Evolutionary conservation across 2,888 invertebrate genomes (phyloP).

Genomic region (Sericinus montela): DNA sequence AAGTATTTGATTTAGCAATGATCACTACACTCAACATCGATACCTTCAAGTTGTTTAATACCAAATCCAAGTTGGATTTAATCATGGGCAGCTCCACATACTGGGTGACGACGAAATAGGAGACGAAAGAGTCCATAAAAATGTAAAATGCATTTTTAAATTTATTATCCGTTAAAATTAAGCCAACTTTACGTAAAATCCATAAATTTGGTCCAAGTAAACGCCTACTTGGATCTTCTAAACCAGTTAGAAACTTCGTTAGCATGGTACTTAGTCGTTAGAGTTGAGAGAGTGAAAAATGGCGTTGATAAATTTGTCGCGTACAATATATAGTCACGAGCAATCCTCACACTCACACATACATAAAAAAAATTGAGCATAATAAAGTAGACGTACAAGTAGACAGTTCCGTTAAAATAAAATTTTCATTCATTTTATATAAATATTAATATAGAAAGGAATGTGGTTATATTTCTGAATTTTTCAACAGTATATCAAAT

Average conservation of each 20-base stretch:
- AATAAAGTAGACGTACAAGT: too few species aligned
- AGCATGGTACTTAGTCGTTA: conserved; percentile 39
- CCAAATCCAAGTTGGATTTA: conserved; percentile 49
- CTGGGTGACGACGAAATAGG: conserved; percentile 53
- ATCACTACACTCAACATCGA: conserved; percentile 63
- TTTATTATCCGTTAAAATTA: conserved; percentile 47
- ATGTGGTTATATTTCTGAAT: too few species aligned
- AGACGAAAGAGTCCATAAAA: conserved; percentile 42
- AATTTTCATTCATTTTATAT: too few species aligned
- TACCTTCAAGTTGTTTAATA: conserved; percentile 58
- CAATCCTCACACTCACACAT: neutral
- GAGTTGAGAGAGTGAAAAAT: neutral
- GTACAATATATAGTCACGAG: neutral
- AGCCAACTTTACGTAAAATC: conserved; percentile 44
- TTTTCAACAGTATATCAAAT: too few species aligned
- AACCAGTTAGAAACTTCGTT: conserved; percentile 32
- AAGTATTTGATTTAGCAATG: conserved; percentile 50
- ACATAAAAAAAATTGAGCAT: neutral
- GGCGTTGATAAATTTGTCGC: neutral
- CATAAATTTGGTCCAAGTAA: conserved; percentile 58
- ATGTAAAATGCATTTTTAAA: conserved; percentile 35
- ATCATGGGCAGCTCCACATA: conserved; percentile 56
- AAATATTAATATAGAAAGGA: too few species aligned
- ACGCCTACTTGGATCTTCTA: conserved; percentile 47
- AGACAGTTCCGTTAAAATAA: too few species aligned